Evolutionary conservation across 2,113 vertebrate genomes (phyloP), one percentile per base, ranked within the genome.

Genomic region (Beaufortia kweichowensis): DNA sequence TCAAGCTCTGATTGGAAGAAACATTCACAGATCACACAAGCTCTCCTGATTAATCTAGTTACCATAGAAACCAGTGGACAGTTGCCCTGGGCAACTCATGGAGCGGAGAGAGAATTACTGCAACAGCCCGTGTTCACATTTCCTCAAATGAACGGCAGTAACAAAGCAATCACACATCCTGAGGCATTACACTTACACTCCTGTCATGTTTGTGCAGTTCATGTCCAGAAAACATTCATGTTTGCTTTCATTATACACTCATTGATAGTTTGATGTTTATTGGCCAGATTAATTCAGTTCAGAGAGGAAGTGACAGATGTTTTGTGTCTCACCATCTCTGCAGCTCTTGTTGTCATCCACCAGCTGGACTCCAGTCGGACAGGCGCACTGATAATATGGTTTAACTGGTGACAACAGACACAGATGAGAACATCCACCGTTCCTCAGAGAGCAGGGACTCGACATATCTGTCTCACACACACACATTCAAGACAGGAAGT

Each of bases 381-480:
- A 99, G 76, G 96, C 95, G 82, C 97, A 99, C 81, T 92, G 94
- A 83, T 93, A 94, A 88, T 89, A 95, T 6, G 95, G 94, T 83
- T 91, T 87, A 77, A 85, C 69, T 8, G 97, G 96, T 55, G 97
- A 96, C 87, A 98, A 94, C 86, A 98, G 93, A 87, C 97, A 99
- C 82, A 99, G 94, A 85, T 99, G 96, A 76, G 97, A 98, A 88
- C 96, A 98, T 68, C 94, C 96, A 66, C 94, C 95, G 46, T 99
- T 99, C 84, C 91, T 90, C 89, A 88, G 81, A 53, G 91, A 92
- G 88, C 97, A 99, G 50, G 93, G 94, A 76, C 89, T 95, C 87
- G 80, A 87, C 82, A 90, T 93, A 87, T 91, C 89, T 81, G 85
- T 81, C 89, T 53, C 46, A 53, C 28, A 68, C 17, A 31, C 6